Conservation (phyloP, 2,113 vertebrate genomes). For the Petrocephalus zakoni region DNA sequence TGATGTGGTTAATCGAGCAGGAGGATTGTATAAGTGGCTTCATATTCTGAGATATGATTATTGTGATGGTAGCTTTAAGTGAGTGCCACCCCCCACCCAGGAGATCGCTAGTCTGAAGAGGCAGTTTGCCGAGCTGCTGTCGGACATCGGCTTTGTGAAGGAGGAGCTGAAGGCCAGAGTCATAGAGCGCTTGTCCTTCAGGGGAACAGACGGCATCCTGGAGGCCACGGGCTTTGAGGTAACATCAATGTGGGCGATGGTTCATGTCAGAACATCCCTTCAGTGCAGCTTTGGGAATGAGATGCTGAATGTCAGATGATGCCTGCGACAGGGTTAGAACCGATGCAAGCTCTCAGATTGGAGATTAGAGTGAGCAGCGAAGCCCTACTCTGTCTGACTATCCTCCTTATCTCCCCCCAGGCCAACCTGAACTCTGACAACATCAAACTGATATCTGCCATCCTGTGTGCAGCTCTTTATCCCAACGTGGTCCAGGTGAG, state of each 20-base stretch:
- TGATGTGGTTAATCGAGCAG: neutral
- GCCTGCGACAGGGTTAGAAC: neutral
- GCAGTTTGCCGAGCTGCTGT: conserved; percentile 91
- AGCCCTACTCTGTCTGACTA: neutral
- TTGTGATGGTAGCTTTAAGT: neutral
- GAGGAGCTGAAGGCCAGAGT: conserved; percentile 82
- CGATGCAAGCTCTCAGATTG: neutral
- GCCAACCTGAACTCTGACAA: conserved; percentile 90
- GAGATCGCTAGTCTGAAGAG: conserved; percentile 92
- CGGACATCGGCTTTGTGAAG: conserved; percentile 92
- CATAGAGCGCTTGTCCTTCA: conserved; percentile 77
- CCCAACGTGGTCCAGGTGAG: conserved; percentile 95
- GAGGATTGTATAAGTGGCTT: neutral
- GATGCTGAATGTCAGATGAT: neutral
- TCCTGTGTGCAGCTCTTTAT: conserved; percentile 93
- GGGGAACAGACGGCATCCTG: conserved; percentile 75
- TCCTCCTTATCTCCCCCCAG: conserved; percentile 48
- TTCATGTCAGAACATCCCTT: neutral
- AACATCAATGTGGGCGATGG: conserved; percentile 11
- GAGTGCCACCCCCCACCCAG: conserved; percentile 48
- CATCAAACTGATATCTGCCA: conserved; percentile 83
- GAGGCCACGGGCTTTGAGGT: conserved; percentile 90
- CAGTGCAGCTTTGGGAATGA: neutral
- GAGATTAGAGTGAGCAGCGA: neutral
- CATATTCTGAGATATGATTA: neutral